Conservation (phyloP, 1,140 invertebrate genomes). For the Trichonephila clavata region DNA sequence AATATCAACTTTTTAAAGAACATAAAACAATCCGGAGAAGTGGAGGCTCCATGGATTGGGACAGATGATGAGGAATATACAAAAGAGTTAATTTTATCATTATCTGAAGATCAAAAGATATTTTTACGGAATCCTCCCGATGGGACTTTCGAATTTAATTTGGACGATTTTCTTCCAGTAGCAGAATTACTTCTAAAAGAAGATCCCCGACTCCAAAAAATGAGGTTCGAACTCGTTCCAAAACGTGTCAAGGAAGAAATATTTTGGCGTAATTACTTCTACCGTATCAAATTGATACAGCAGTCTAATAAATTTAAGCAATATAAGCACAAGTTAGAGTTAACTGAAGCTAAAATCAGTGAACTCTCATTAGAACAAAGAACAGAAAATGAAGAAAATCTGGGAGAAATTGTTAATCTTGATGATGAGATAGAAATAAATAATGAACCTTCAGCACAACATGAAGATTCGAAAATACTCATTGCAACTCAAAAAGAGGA, state of each 20-base stretch:
- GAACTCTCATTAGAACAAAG: not conserved
- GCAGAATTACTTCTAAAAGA: not conserved
- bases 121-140: not conserved
- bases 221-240: slow-evolving; percentile 13
- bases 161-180: not conserved
- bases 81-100: not conserved
- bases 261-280: slow-evolving; percentile 99
- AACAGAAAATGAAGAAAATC: not conserved
- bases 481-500: not conserved
- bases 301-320: slow-evolving; percentile 87
- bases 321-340: not conserved
- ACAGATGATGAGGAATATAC: not conserved
- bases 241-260: slow-evolving; percentile 95
- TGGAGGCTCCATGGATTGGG: not conserved
- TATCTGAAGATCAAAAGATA: not conserved
- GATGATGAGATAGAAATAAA: not conserved
- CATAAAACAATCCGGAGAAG: not conserved
- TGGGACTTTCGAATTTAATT: not conserved
- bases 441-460: not conserved
- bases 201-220: not conserved
- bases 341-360: not conserved
- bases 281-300: slow-evolving; percentile 97
- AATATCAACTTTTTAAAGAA: not conserved
- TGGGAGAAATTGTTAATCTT: not conserved
- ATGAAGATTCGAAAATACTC: not conserved